Evolutionary conservation across 30 jellyfish, hydroid and myxozoan genomes (phyloP).

Genomic region (Mastigias papua): DNA sequence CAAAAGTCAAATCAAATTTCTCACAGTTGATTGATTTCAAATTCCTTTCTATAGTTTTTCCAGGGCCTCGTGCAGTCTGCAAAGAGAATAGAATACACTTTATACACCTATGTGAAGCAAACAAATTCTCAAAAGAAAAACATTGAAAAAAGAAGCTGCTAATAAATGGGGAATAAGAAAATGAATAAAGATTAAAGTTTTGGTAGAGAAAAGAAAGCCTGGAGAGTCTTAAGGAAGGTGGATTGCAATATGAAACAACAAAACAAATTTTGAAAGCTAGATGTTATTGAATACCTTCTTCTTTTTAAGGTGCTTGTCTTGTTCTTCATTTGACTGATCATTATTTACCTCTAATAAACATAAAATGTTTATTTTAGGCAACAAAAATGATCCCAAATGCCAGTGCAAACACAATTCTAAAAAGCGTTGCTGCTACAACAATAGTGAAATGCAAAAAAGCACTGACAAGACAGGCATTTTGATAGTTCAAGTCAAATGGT

Average conservation of each 20-base stretch:
- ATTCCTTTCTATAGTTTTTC: slow-evolving; percentile 88
- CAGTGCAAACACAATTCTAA: too few species aligned
- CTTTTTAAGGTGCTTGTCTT: slow-evolving; percentile 49
- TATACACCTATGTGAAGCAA: background rate
- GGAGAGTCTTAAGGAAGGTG: too few species aligned
- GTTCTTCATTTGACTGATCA: slow-evolving; percentile 38
- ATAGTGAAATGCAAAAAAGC: too few species aligned
- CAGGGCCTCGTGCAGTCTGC: slow-evolving; percentile 71
- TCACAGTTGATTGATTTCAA: slow-evolving; percentile 82
- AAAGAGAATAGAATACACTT: background rate
- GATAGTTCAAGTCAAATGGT: too few species aligned
- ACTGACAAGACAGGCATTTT: too few species aligned
- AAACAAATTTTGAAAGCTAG: too few species aligned
- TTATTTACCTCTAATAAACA: slow-evolving; percentile 47
- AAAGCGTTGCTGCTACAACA: too few species aligned
- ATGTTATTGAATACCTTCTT: slow-evolving; percentile 32
- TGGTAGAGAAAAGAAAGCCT: too few species aligned
- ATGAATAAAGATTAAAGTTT: background rate
- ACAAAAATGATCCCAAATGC: too few species aligned
- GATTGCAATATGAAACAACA: too few species aligned
- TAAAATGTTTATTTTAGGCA: background rate
- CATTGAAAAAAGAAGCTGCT: background rate
- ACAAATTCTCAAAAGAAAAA: too few species aligned
- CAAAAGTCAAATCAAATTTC: slow-evolving; percentile 82
- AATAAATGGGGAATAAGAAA: background rate